phyloP scores from a whole-genome alignment of 35 echinoderm and acorn worm genomes.

The Heliocidaris tuberculata region DNA sequence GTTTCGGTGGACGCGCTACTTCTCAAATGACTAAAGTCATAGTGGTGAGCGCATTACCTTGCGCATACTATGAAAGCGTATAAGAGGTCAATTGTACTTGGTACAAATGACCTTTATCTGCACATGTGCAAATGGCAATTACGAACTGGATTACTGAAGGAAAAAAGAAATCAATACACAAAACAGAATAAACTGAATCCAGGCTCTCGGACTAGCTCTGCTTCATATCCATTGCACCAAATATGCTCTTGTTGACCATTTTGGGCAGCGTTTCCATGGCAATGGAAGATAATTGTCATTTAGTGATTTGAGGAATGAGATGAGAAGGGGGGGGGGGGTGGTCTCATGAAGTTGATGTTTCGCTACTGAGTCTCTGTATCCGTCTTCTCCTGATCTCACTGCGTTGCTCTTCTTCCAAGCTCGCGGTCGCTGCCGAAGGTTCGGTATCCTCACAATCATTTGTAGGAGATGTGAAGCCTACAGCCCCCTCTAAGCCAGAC shows the following conservation, averaged over 20 bases:
- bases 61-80: too few species aligned
- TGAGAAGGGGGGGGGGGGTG: background rate
- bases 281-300: background rate
- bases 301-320: background rate
- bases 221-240: background rate
- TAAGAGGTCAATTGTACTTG: too few species aligned
- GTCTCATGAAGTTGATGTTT: slow-evolving; percentile 4
- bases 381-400: slow-evolving; percentile 67
- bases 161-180: background rate
- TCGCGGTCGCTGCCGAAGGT: slow-evolving; percentile 31
- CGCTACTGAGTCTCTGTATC: slow-evolving; percentile 59
- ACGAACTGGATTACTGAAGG: too few species aligned
- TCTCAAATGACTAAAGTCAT: too few species aligned
- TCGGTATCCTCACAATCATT: background rate
- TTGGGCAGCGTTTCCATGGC: background rate
- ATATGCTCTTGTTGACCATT: background rate
- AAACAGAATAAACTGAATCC: background rate
- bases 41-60: too few species aligned
- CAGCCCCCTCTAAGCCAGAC: slow-evolving; percentile 63
- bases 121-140: too few species aligned
- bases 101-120: too few species aligned
- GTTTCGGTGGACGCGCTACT: too few species aligned
- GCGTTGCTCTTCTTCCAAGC: slow-evolving; percentile 71
- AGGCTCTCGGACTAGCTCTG: background rate
- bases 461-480: slow-evolving; percentile 68